Evolutionary conservation across 2,113 vertebrate genomes (phyloP).

Genomic region (Dipodomys stephensi): DNA sequence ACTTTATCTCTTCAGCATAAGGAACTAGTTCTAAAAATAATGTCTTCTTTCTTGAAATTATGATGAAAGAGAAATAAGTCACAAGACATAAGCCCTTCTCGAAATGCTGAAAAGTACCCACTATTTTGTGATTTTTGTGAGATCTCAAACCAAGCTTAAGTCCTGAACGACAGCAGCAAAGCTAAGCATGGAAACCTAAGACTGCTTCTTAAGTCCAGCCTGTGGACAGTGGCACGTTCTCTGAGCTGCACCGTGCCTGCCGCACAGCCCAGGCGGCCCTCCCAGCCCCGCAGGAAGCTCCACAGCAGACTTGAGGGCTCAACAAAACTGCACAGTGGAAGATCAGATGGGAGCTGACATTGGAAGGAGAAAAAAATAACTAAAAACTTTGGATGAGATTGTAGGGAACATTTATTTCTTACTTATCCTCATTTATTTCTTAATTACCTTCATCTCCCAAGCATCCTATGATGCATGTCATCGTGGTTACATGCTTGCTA

Average conservation of each 20-base stretch:
- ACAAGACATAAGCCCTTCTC: neutral
- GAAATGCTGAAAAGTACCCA: neutral
- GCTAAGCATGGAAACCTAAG: neutral
- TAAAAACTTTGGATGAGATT: too few relatives aligned
- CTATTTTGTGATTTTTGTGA: constrained; percentile 13
- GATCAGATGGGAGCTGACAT: neutral
- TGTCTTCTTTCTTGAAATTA: neutral
- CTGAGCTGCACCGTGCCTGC: neutral
- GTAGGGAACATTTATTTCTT: neutral
- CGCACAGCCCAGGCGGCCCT: neutral
- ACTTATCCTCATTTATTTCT: neutral
- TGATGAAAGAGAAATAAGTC: neutral
- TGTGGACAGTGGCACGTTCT: neutral
- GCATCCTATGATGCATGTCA: neutral
- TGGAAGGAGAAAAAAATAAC: neutral
- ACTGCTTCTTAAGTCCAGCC: neutral
- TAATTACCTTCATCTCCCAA: constrained; percentile 42
- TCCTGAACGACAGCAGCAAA: neutral
- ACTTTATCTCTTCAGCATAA: neutral
- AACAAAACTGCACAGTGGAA: neutral
- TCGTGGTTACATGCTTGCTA: neutral
- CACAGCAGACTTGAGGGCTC: neutral
- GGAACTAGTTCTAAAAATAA: neutral
- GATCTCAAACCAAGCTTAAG: constrained; percentile 19
- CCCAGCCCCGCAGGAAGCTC: neutral